Conservation (phyloP, 1,140 invertebrate genomes). For the Drosophila willistoni region DNA sequence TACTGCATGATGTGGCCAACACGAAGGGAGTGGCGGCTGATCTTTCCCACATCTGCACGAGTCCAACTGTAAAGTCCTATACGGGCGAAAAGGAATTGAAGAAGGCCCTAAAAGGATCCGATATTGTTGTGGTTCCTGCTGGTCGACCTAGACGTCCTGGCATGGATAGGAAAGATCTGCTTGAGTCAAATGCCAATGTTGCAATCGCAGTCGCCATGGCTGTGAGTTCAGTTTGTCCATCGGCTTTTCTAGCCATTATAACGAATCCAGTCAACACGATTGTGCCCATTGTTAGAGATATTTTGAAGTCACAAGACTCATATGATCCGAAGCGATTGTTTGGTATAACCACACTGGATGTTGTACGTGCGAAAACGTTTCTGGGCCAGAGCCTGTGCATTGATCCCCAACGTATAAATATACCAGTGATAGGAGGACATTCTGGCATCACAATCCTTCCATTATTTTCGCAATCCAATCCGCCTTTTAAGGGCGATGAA, state of each 20-base stretch:
- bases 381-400: conserved; percentile 91
- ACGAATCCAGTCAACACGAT: conserved; percentile 99
- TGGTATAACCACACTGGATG: conserved; percentile 97
- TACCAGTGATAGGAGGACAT: conserved; percentile 98
- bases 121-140: conserved; percentile 97
- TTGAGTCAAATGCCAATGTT: conserved; percentile 98
- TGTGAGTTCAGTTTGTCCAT: conserved; percentile 91
- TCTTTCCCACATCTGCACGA: conserved; percentile 92
- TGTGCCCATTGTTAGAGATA: conserved; percentile 97
- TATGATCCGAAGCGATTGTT: conserved; percentile 96
- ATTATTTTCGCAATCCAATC: conserved; percentile 95
- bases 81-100: conserved; percentile 84
- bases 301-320: conserved; percentile 92
- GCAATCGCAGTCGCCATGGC: conserved; percentile 92
- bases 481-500: conserved; percentile 88
- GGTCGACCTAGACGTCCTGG: conserved; percentile 97
- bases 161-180: conserved; percentile 95
- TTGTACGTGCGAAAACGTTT: conserved; percentile 97
- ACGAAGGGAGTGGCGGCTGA: conserved; percentile 92
- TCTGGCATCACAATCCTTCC: conserved; percentile 98
- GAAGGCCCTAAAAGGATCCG: conserved; percentile 80
- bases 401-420: conserved; percentile 90
- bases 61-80: conserved; percentile 87
- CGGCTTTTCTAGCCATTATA: conserved; percentile 96
- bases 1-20: conserved; percentile 91